Base-by-base conservation (phyloP, 2,888 invertebrate species). In the Conops quadrifasciatus region DNA sequence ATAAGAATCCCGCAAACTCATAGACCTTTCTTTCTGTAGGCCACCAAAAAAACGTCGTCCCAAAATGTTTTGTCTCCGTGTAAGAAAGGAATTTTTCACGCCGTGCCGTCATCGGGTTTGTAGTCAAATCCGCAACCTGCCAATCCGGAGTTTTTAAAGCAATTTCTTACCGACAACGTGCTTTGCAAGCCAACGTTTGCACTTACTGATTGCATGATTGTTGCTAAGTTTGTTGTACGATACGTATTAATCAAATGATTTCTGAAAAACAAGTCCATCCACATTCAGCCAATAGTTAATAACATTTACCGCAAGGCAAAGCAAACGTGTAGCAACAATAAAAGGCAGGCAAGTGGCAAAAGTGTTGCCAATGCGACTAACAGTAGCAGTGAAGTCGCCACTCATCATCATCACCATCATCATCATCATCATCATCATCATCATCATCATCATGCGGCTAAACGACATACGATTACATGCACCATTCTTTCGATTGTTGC, bases 231-330 rank as follows among this genome's bases (percentile, higher is more conserved):
- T 67, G 56, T 56, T 58, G 43, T 21, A n/a, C n/a, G n/a, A n/a
- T n/a, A n/a, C n/a, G n/a, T n/a, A 36, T 53, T 56, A 30, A 53
- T 36, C 36, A 36, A 56, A 56, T 49, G 56, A 21, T 30, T 53
- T 15, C 26, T 53, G 36, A 7, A 36, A 36, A 36, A 36, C 36
- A 36, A 36, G 36, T 65, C 51, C 49, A 65, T 65, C 65, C 65
- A 65, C 65, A 65, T 65, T 51, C 26, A 36, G 49, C 15, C 56
- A 56, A 66, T 36, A 36, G 26, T 45, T 56, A 45, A 67, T 58
- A 36, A 36, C 9, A 67, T 58, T 67, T 58, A 67, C 67, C 56
- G 58, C 67, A 67, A 67, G 11, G 30, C 49, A 15, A 5, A n/a
- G 7, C 49, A 15, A 19, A 16, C 16, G 43, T 16, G 2, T 9